Percentiles rank a stretch among this genome's conserved stretches.
Evolutionary conservation across 2,888 invertebrate genomes (phyloP).

Genomic region (Eupsilia transversa): DNA sequence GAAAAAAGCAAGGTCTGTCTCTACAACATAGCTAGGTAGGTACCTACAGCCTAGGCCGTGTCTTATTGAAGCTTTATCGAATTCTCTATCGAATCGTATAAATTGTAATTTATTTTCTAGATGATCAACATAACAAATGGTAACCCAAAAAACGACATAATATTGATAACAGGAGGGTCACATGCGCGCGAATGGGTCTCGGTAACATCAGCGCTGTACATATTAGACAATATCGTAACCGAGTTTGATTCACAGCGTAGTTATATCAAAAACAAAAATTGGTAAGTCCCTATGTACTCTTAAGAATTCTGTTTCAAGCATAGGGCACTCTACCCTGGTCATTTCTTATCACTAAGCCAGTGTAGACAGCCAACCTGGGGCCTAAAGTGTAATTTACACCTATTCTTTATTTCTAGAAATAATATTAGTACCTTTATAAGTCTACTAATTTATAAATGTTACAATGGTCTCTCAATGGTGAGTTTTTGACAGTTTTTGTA

Average conservation of each 20-base stretch:
- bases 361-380: background rate
- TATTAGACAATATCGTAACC: constrained; percentile 92
- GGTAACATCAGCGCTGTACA: constrained; percentile 93
- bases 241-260: constrained; percentile 92
- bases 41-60: too few species aligned
- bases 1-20: too few species aligned
- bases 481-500: too few species aligned
- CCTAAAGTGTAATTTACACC: too few species aligned
- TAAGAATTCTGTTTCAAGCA: background rate
- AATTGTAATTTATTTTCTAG: constrained; percentile 63
- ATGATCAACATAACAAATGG: constrained; percentile 92
- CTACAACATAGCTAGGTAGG: too few species aligned
- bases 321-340: background rate
- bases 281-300: constrained; percentile 83
- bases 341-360: background rate
- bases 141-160: constrained; percentile 89
- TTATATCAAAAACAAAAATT: constrained; percentile 93
- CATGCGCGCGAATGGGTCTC: constrained; percentile 96
- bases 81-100: too few species aligned
- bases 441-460: too few species aligned
- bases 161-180: constrained; percentile 94
- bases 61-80: too few species aligned
- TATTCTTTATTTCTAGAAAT: too few species aligned
- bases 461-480: too few species aligned
- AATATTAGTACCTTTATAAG: too few species aligned